A percentile compares a stretch with the other conserved stretches of the same genome.
These are phyloP conservation scores for Aurelia sp. DNA, from an alignment of 30 jellyfish, hydroid and myxozoan species.

Conservation along the genomic window DNA sequence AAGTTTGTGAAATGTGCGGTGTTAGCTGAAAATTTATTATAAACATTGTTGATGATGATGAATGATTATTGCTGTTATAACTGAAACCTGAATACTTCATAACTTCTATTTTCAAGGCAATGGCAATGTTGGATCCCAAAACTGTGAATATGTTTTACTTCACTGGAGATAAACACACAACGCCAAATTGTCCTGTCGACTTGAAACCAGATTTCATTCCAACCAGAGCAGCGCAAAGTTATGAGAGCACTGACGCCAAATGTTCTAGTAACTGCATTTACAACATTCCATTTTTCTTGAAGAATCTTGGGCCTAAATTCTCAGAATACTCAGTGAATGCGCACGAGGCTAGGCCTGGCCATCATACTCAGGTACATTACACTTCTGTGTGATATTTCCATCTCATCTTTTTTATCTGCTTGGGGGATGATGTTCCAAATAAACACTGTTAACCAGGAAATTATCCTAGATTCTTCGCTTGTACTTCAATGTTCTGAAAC, in stretches of 20 bases:
- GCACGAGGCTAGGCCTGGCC: slow-evolving; percentile 99
- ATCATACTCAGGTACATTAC: slow-evolving; percentile 90
- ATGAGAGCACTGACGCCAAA: slow-evolving; percentile 71
- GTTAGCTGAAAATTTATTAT: too few relatives aligned
- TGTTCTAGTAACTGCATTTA: slow-evolving; percentile 76
- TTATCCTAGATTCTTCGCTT: too few relatives aligned
- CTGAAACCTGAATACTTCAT: too few relatives aligned
- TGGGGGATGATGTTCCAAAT: too few relatives aligned
- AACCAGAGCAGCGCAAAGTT: slow-evolving; percentile 94
- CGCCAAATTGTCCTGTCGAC: slow-evolving; percentile 97
- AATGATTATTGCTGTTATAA: too few relatives aligned
- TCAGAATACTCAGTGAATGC: slow-evolving; percentile 98
- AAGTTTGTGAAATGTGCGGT: too few relatives aligned
- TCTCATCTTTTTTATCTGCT: neutral
- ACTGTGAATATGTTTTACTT: slow-evolving; percentile 93
- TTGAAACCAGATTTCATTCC: slow-evolving; percentile 91
- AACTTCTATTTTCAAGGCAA: slow-evolving; percentile 59
- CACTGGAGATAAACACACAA: slow-evolving; percentile 90
- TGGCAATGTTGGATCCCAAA: slow-evolving; percentile 94
- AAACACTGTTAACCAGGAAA: too few relatives aligned
- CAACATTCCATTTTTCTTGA: slow-evolving; percentile 93
- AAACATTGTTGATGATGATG: too few relatives aligned
- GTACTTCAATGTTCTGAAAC: too few relatives aligned
- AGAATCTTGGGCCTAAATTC: slow-evolving; percentile 92
- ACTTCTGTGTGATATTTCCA: neutral